Evolutionary conservation across 2,888 invertebrate species (phyloP).

Genomic region (Erannis defoliaria): DNA sequence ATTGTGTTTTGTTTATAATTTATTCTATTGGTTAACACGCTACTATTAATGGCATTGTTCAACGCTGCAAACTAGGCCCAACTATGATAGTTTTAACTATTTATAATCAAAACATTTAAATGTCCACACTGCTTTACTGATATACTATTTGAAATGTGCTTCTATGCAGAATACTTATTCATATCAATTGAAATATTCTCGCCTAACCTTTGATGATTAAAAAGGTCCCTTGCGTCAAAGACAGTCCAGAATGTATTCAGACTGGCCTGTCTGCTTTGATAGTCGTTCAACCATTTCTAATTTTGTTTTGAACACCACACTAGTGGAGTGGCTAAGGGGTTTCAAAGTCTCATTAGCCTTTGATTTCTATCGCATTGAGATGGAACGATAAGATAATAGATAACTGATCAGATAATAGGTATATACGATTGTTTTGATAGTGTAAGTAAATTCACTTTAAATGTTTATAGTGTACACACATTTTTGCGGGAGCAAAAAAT

Average conservation of each 20-base stretch:
- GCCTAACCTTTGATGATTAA: conserved; percentile 7
- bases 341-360: neutral
- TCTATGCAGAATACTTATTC: neutral
- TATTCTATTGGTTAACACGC: too few relatives aligned
- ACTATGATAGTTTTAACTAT: too few relatives aligned
- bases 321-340: neutral
- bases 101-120: too few relatives aligned
- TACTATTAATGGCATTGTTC: too few relatives aligned
- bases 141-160: neutral
- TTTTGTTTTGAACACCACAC: conserved; percentile 10
- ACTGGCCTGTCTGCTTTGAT: conserved; percentile 3
- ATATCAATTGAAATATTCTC: neutral
- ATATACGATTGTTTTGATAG: too few relatives aligned
- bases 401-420: too few relatives aligned
- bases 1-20: too few relatives aligned
- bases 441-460: too few relatives aligned
- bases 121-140: too few relatives aligned
- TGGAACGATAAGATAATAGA: neutral
- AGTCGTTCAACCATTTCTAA: conserved; percentile 9
- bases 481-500: too few relatives aligned
- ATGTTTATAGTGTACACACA: too few relatives aligned
- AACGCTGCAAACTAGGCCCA: too few relatives aligned
- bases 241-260: neutral
- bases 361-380: neutral
- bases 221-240: conserved; percentile 11